phyloP scores from a whole-genome alignment of 2,797 vertebrate genomes.

The Sebastiscus tertius region DNA sequence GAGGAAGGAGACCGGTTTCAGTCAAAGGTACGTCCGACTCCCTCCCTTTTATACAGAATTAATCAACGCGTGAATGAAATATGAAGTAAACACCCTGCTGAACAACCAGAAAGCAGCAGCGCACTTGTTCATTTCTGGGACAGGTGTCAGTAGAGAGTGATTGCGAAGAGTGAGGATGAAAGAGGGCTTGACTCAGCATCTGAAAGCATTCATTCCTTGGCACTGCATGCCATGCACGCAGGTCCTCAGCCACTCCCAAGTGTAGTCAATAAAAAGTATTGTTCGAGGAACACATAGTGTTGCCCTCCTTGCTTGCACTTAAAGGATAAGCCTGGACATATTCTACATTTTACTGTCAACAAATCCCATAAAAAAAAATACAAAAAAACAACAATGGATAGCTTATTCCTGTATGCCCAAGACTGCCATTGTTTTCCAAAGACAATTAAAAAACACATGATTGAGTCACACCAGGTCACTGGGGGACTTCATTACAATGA shows the following conservation, averaged over 20 bases:
- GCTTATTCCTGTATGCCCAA: background rate
- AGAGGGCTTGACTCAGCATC: slow-evolving; percentile 50
- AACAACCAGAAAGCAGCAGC: slow-evolving; percentile 33
- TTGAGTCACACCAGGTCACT: background rate
- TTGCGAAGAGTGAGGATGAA: slow-evolving; percentile 20
- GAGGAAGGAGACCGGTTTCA: slow-evolving; percentile 83
- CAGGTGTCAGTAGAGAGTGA: slow-evolving; percentile 49
- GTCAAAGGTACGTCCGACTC: slow-evolving; percentile 84
- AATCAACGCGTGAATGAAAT: slow-evolving; percentile 39
- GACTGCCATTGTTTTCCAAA: background rate
- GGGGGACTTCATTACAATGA: background rate
- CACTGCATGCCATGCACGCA: background rate
- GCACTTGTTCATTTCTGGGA: slow-evolving; percentile 40
- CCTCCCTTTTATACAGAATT: background rate
- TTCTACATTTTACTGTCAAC: background rate
- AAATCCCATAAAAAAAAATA: background rate
- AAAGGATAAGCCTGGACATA: background rate
- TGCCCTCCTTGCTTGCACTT: background rate
- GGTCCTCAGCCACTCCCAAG: background rate
- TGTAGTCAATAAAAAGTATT: slow-evolving; percentile 14
- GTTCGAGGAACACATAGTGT: slow-evolving; percentile 2
- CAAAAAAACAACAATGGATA: no score
- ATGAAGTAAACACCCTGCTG: slow-evolving; percentile 22
- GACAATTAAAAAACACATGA: background rate
- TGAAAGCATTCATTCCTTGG: slow-evolving; percentile 17